Conservation (phyloP, 2,113 vertebrate species). For the Pithys albifrons region DNA sequence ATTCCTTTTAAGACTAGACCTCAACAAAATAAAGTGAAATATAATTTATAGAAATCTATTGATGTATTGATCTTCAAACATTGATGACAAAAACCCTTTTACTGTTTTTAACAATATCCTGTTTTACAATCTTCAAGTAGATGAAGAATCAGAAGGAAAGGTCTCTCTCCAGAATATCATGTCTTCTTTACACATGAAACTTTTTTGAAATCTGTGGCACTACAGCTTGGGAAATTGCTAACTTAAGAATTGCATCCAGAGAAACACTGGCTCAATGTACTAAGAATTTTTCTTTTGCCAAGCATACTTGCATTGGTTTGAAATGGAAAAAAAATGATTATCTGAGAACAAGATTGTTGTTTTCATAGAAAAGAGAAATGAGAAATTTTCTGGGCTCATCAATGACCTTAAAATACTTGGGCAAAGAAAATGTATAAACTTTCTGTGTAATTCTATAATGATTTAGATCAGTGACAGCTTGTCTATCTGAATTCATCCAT, state of each 20-base stretch:
- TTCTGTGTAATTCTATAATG: conserved; percentile 63
- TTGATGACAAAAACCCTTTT: not conserved
- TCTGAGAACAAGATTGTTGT: conserved; percentile 12
- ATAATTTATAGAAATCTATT: conserved; percentile 16
- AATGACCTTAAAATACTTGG: conserved; percentile 47
- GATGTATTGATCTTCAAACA: not conserved
- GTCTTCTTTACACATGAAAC: not conserved
- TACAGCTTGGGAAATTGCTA: not conserved
- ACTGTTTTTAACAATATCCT: not conserved
- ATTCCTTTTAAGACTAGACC: not conserved
- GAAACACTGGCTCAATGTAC: not conserved
- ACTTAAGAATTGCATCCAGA: not conserved
- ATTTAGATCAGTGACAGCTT: conserved; percentile 64
- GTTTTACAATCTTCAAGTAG: not conserved
- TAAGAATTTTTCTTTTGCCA: not conserved
- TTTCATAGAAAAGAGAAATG: conserved; percentile 38
- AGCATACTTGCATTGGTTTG: not conserved
- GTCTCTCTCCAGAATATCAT: not conserved
- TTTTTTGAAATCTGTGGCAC: not conserved
- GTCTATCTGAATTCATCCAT: conserved; percentile 46
- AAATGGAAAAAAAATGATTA: conserved; percentile 29
- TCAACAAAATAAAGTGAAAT: conserved; percentile 28
- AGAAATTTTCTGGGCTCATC: conserved; percentile 47
- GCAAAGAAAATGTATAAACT: conserved; percentile 64
- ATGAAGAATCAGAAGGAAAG: not conserved